Percentiles rank a stretch among this genome's conserved stretches.
Evolutionary conservation across 2,888 invertebrate genomes (phyloP).

Genomic region (Lasioglossum leucozonium): DNA sequence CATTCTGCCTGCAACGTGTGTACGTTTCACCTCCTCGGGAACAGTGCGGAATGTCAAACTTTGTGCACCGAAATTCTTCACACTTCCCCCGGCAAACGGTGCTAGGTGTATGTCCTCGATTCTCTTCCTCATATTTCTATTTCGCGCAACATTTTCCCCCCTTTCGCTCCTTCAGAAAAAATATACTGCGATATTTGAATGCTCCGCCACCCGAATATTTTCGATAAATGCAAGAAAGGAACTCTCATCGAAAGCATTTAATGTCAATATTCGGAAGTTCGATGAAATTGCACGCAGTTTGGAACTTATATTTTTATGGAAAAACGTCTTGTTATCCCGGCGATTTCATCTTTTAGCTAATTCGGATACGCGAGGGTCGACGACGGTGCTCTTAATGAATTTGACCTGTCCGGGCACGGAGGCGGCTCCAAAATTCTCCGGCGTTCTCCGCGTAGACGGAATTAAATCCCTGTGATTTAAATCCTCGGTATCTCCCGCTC

Average conservation of each 20-base stretch:
- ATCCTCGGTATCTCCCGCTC: not conserved
- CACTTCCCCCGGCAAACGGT: not conserved
- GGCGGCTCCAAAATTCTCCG: constrained; percentile 5
- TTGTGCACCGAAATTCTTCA: not conserved
- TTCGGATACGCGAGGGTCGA: not conserved
- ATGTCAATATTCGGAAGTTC: too few relatives aligned
- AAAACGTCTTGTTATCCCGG: not conserved
- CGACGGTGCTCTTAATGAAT: not conserved
- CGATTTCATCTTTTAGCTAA: not conserved
- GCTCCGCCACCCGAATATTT: not conserved
- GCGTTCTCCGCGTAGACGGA: not conserved
- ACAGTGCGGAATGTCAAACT: not conserved
- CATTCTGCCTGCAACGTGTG: not conserved
- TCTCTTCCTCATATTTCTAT: not conserved
- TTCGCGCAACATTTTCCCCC: not conserved
- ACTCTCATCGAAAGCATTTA: not conserved
- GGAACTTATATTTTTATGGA: not conserved
- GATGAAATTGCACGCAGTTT: too few relatives aligned
- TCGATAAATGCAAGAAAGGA: not conserved
- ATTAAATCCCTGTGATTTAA: constrained; percentile 8
- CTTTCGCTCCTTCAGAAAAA: not conserved
- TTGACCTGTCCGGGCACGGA: not conserved
- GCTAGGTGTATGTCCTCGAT: not conserved
- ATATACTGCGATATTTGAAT: not conserved
- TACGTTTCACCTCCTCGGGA: not conserved